Base-by-base conservation (phyloP, 2,113 vertebrate species). In the Lampris incognitus region DNA sequence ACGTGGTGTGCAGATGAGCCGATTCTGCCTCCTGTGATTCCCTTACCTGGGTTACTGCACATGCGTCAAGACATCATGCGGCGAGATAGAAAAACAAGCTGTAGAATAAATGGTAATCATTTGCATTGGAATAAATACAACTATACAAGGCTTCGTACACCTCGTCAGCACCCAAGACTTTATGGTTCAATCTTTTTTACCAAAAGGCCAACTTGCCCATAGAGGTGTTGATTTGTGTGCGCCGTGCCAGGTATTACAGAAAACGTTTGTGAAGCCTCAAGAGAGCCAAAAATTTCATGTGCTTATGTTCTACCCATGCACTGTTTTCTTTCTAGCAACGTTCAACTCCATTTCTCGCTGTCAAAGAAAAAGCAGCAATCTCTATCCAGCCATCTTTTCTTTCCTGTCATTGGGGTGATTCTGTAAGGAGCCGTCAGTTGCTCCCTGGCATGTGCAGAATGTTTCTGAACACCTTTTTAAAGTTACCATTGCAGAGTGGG, bases 401-500 rank as follows among this genome's bases (percentile, higher is more conserved):
- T 44, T 24, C 24, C 24, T 24, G 24, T 24, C 24, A 24, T 24
- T 24, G 24, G 24, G 24, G 24, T 24, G 24, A 38, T 24, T 42
- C 5, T 50, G 50, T 51, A 38, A 13, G 5, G 40, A 36, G 41
- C 44, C 42, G 42, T 85, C 71, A 91, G 55, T 75, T 75, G 69
- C 4, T 37, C 9, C n/a, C 11, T 5, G 66, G 41, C 51, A 94
- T 88, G 62, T 89, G 95, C 70, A 99, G 92, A 66, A 98, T 95
- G 76, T 90, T 97, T 93, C 96, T 98, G 85, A 99, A 99, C 4
- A 97, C 96, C 78, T 95, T 94, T 90, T 97, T 97, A 85, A 99
- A 98, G 72, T 96, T 98, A 6, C 97, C 95, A 10, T 98, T 99
- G 80, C 97, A 99, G 38, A 99, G 92, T 0, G 98, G 97, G 39